phyloP scores from a whole-genome alignment of 2,888 invertebrate species.

The Chaetoderma sp. region DNA sequence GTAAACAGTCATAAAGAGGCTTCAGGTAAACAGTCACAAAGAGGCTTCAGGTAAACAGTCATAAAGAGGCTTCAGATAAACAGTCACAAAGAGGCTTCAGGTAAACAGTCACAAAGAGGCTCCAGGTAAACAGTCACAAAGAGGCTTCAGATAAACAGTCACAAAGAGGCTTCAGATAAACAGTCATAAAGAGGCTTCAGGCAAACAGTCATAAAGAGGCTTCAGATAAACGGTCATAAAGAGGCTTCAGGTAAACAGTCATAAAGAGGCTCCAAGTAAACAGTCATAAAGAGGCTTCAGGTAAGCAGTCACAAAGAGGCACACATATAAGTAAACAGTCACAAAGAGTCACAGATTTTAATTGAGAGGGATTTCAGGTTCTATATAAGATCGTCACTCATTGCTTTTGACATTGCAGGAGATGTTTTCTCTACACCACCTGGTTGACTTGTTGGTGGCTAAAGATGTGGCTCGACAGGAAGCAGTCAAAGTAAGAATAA shows the following conservation, averaged over 20 bases:
- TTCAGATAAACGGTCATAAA: not conserved
- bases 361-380: not conserved
- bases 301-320: not conserved
- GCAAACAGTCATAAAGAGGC: not conserved
- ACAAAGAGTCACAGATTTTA: not conserved
- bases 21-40: not conserved
- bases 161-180: not conserved
- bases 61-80: not conserved
- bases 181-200: not conserved
- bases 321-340: not conserved
- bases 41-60: conserved; percentile 44
- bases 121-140: not conserved
- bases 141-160: conserved; percentile 43
- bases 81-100: not conserved
- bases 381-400: not conserved
- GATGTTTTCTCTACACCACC: conserved; percentile 59
- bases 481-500: conserved; percentile 51
- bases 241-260: conserved; percentile 44
- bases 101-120: not conserved
- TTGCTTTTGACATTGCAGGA: conserved; percentile 43
- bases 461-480: conserved; percentile 60
- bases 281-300: not conserved
- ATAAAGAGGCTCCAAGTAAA: not conserved
- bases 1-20: not conserved
- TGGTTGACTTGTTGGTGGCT: conserved; percentile 62